phyloP scores from a whole-genome alignment of 2,113 vertebrate genomes.

The Fukomys damarensis region DNA sequence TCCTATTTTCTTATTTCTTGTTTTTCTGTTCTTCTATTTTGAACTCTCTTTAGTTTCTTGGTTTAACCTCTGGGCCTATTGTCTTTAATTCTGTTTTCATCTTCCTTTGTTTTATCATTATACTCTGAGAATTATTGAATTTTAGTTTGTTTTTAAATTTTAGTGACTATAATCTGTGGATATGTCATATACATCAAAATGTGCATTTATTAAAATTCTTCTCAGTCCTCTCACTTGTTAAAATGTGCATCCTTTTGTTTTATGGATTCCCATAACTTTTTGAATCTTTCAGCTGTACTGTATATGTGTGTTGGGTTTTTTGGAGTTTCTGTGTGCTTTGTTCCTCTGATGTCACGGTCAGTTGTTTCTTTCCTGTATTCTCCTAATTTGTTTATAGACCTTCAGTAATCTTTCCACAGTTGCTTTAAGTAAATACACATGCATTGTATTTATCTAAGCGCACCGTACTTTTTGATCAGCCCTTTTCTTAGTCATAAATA shows the following conservation, averaged over 20 bases:
- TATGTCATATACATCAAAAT: not conserved
- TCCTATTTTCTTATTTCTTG: not conserved
- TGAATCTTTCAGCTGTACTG: not conserved
- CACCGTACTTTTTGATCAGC: not conserved
- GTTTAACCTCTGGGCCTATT: not conserved
- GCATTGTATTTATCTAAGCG: not conserved
- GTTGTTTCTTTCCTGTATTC: not conserved
- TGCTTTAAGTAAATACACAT: not conserved
- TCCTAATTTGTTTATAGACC: not conserved
- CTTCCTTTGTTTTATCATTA: too few relatives aligned
- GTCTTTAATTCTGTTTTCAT: not conserved
- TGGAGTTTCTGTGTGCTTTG: not conserved
- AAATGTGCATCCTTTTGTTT: not conserved
- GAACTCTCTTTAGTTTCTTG: not conserved
- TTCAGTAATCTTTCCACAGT: not conserved
- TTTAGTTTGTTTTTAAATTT: not conserved
- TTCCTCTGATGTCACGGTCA: not conserved
- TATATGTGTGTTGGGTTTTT: not conserved
- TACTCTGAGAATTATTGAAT: not conserved
- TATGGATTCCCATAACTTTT: not conserved
- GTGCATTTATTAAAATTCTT: not conserved
- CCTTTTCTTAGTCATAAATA: not conserved
- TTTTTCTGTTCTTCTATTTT: not conserved
- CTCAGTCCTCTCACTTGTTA: not conserved
- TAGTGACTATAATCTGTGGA: not conserved